Evolutionary conservation across 2,113 vertebrate genomes (phyloP).

Genomic region (Oenanthe oenanthe): DNA sequence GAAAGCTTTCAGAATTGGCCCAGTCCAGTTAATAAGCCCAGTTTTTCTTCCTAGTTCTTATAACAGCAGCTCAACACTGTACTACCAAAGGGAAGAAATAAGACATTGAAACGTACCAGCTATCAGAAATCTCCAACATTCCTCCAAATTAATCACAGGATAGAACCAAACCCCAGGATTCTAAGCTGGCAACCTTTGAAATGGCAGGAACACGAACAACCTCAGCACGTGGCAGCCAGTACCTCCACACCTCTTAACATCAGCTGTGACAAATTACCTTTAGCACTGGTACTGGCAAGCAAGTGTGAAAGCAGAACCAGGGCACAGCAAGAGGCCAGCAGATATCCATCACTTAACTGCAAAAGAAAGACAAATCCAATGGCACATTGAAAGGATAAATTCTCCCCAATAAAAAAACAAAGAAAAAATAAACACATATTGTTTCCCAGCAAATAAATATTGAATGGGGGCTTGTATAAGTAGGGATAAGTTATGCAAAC

Average conservation of each 20-base stretch:
- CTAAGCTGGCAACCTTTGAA: background rate
- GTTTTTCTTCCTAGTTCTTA: background rate
- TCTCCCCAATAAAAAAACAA: background rate
- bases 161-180: background rate
- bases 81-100: background rate
- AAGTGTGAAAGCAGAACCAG: background rate
- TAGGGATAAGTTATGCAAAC: background rate
- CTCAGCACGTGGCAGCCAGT: fast-evolving
- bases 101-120: background rate
- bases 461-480: slow-evolving; percentile 3
- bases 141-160: background rate
- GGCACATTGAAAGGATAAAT: background rate
- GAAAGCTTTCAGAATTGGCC: background rate
- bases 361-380: background rate
- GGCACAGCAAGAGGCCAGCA: background rate
- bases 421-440: background rate
- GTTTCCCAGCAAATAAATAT: slow-evolving; percentile 12
- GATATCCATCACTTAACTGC: background rate
- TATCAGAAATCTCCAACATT: background rate
- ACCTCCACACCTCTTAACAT: background rate
- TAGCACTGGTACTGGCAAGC: background rate
- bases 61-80: background rate
- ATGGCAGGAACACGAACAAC: background rate
- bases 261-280: background rate
- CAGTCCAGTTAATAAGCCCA: background rate